Base-by-base conservation (phyloP, 2,797 vertebrate genomes). In the Platalea minor region DNA sequence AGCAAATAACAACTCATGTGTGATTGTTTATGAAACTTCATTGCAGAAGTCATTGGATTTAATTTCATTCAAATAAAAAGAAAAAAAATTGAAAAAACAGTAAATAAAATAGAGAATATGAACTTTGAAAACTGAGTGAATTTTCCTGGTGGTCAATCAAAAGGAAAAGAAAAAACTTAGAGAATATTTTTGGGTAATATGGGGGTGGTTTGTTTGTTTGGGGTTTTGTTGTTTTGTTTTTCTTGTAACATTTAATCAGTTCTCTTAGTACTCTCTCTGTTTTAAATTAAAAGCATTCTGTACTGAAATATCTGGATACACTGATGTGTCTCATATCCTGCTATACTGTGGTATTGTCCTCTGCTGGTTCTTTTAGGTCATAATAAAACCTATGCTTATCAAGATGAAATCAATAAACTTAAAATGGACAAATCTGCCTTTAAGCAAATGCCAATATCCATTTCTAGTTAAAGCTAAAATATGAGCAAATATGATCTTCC, bases 401-500 rank as follows among this genome's bases (percentile, higher is more conserved):
- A 84, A 82, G 41, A 15, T 94, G 79, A 77, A 93, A 95, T 90
- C 65, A 64, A 81, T 83, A 86, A 77, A 50, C 8, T 72, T 86
- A 64, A 93, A 94, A 85, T 50, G 61, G 75, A 94, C 28, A 91
- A 85, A 85, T 68, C 10, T 83, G n/a, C 72, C 76, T 85, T 88
- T 86, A 88, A 88, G 50, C 15, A 95, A 90, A 90, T 50, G 41
- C 10, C 90, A 78, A 72, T 90, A 78, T 64, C 59, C 3, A 50
- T 63, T 76, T 91, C 31, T 72, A 74, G 16, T 67, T 91, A 54
- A 93, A 85, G 23, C 6, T 60, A 86, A 83, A 92, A 68, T 93
- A 83, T 28, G 9, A 89, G 8, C 46, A 83, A 70, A 77, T 64
- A 60, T 13, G 4, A 33, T 72, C 50, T 72, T 91, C 23, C 33